Evolutionary conservation across 2,113 vertebrate genomes (phyloP).

Genomic region (Nothoprocta perdicaria): DNA sequence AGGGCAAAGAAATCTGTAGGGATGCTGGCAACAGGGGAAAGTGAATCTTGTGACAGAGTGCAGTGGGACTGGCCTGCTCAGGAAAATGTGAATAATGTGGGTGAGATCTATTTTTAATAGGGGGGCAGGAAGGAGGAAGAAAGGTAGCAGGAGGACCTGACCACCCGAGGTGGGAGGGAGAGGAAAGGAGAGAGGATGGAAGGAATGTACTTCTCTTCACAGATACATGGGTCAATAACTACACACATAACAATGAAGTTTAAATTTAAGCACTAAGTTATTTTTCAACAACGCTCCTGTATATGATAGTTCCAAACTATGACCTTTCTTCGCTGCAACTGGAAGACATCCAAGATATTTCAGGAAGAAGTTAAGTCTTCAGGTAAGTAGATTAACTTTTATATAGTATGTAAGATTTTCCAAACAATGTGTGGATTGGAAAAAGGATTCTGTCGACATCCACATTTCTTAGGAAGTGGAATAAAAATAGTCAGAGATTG

Average conservation of each 20-base stretch:
- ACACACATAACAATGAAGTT: constrained; percentile 33
- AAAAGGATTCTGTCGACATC: not conserved
- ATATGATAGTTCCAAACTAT: not conserved
- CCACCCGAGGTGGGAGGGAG: not conserved
- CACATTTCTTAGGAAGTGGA: not conserved
- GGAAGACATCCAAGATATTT: constrained; percentile 34
- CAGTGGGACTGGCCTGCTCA: not conserved
- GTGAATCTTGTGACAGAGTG: not conserved
- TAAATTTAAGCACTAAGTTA: constrained; percentile 17
- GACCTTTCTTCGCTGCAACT: constrained; percentile 7
- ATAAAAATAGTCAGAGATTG: constrained; percentile 12
- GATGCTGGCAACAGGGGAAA: constrained; percentile 50
- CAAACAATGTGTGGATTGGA: constrained; percentile 41
- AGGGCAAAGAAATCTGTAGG: constrained; percentile 48
- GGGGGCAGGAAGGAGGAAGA: constrained; percentile 9
- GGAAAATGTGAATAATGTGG: constrained; percentile 6
- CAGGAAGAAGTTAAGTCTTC: constrained; percentile 51
- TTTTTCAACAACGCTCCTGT: constrained; percentile 32
- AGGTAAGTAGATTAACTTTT: constrained; percentile 63
- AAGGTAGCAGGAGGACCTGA: constrained; percentile 4
- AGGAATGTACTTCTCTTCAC: constrained; percentile 40
- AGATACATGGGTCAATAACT: constrained; percentile 20
- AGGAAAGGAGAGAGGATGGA: constrained; percentile 47
- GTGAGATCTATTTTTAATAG: constrained; percentile 24
- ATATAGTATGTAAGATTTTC: constrained; percentile 46